These are phyloP conservation scores for Chrysodeixis includens DNA, from an alignment of 2,888 invertebrate genomes.

Conservation along the genomic window DNA sequence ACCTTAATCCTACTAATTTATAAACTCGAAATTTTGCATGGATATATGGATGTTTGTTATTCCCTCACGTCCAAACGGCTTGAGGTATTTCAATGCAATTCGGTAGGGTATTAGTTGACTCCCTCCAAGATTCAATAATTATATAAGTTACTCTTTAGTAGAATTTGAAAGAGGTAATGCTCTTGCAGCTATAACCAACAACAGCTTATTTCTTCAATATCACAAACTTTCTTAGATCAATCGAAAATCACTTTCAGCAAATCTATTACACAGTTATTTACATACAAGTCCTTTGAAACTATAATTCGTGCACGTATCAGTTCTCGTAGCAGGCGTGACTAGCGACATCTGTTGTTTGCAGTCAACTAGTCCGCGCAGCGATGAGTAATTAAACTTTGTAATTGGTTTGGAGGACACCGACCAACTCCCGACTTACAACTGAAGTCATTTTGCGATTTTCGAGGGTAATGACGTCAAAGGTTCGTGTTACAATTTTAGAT, in stretches of 20 bases:
- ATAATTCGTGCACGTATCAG: constrained; percentile 21
- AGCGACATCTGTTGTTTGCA: constrained; percentile 58
- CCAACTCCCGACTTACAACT: constrained; percentile 36
- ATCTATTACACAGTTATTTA: not conserved
- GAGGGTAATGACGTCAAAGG: constrained; percentile 35
- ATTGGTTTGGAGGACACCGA: constrained; percentile 69
- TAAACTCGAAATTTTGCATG: no score
- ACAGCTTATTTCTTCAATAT: no score
- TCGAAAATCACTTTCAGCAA: no score
- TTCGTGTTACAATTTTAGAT: constrained; percentile 35
- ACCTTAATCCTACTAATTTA: no score
- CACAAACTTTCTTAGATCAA: not conserved
- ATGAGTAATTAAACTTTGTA: constrained; percentile 77
- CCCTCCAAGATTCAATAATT: no score
- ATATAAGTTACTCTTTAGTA: no score
- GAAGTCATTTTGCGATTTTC: constrained; percentile 52
- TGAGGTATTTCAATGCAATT: no score
- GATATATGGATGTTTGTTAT: no score
- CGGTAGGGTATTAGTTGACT: no score
- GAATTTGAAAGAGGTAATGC: no score
- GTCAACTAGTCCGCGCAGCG: constrained; percentile 56
- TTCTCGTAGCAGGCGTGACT: constrained; percentile 27
- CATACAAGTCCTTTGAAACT: not conserved
- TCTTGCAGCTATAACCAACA: no score
- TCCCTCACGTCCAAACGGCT: no score